phyloP scores from a whole-genome alignment of 1,140 invertebrate genomes.

The Camponotus vicinus region DNA sequence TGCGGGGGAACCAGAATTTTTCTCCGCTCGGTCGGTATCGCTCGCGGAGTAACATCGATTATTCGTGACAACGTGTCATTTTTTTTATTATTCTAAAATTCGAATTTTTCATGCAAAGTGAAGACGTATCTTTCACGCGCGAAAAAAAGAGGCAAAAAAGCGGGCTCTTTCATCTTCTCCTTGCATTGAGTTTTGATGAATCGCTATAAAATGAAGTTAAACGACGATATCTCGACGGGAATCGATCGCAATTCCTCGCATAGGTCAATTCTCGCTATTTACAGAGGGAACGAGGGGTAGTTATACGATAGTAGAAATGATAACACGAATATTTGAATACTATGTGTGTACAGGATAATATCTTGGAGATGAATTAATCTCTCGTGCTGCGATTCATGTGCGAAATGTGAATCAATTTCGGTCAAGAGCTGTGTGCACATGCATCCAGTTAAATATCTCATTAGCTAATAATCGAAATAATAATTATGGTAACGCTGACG shows the following conservation, averaged over 20 bases:
- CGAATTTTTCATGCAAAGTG: background rate
- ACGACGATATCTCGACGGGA: background rate
- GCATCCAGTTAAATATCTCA: constrained; percentile 22
- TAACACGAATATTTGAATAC: constrained; percentile 54
- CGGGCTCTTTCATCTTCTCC: background rate
- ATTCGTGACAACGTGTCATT: background rate
- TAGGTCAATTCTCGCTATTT: constrained; percentile 36
- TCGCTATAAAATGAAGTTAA: constrained; percentile 14
- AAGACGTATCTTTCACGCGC: background rate
- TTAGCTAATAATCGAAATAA: constrained; percentile 32
- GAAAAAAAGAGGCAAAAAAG: background rate
- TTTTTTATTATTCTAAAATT: constrained; percentile 10
- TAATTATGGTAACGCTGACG: background rate
- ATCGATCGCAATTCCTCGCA: constrained; percentile 32
- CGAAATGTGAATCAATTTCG: constrained; percentile 55
- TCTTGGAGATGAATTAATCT: constrained; percentile 52
- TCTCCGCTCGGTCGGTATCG: background rate
- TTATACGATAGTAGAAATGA: constrained; percentile 30
- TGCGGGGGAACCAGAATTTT: constrained; percentile 20
- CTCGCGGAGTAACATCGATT: background rate
- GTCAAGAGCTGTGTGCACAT: background rate
- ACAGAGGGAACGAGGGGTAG: background rate
- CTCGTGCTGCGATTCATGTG: background rate
- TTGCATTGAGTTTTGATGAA: background rate
- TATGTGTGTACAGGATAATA: constrained; percentile 49